phyloP scores from a whole-genome alignment of 23 tunicate species.

The Trididemnum nubilum region DNA sequence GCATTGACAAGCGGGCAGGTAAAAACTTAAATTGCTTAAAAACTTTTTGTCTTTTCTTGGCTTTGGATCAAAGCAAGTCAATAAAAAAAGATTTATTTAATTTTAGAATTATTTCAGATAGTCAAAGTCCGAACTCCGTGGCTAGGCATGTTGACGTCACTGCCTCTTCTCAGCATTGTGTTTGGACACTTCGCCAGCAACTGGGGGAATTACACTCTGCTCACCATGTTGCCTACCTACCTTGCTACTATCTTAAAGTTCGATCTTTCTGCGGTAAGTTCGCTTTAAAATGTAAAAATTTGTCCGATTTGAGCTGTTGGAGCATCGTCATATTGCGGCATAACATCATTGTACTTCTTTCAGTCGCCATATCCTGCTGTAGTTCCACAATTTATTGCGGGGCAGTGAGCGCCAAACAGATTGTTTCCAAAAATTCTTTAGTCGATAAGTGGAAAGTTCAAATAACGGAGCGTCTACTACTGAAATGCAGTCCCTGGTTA shows the following conservation, averaged over 20 bases:
- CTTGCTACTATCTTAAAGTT: slow-evolving; percentile 71
- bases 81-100: too few relatives aligned
- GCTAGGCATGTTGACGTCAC: slow-evolving; percentile 79
- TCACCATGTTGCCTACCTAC: slow-evolving; percentile 95
- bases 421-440: too few relatives aligned
- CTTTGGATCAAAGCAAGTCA: too few relatives aligned
- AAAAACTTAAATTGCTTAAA: too few relatives aligned
- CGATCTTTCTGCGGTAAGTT: slow-evolving; percentile 63
- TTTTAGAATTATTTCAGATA: slow-evolving; percentile 37
- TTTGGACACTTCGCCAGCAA: slow-evolving; percentile 87
- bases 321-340: background rate
- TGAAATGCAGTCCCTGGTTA: too few relatives aligned
- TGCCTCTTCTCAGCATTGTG: slow-evolving; percentile 73
- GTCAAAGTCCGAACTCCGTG: slow-evolving; percentile 68
- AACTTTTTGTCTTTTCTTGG: too few relatives aligned
- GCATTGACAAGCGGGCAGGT: too few relatives aligned
- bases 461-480: too few relatives aligned
- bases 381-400: too few relatives aligned
- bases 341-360: background rate
- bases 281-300: background rate
- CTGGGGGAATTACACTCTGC: slow-evolving; percentile 93
- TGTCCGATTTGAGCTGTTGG: background rate
- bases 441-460: too few relatives aligned
- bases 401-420: too few relatives aligned
- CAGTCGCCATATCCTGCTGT: too few relatives aligned